Base-by-base conservation (phyloP, 2,888 invertebrate genomes). In the Pteria penguin region DNA sequence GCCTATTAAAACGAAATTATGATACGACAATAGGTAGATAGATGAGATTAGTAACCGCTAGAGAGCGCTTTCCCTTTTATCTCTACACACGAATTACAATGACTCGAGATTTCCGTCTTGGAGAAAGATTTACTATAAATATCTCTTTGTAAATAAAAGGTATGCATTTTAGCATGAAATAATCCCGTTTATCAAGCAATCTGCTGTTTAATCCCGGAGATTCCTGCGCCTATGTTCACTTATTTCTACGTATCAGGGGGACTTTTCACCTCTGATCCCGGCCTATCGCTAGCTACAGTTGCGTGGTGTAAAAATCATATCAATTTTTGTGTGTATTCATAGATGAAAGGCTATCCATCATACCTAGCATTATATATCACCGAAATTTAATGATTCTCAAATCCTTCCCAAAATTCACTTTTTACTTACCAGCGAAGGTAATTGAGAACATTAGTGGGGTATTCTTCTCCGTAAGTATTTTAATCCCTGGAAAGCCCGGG, bases 1-100 rank as follows among this genome's bases (percentile, higher is more conserved):
- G 76, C 76, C 76, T 77, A 77, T 77, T 77, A 77, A 77, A 77
- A 77, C 61, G 57, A 77, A 77, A 77, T 77, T 77, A 77, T 72
- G 69, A 69, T 73, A 77, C 68, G 69, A 73, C 52, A 77, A 72
- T 62, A n/a, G 73, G 72, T 69, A 67, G 69, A 73, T 77, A 73
- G 66, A 72, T 45, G 72, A 72, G 76, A 77, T 77, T 73, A 61
- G 68, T 57, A 26, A 58, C 33, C 62, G 76, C 67, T 77, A 77
- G 72, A 76, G 32, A 63, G 22, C 22, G 63, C 72, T 77, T 69
- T 77, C 69, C 65, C 73, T 73, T 77, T 69, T 70, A 77, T 77
- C 76, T 69, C 54, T 26, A n/a, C 63, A 72, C 76, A 77, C 76
- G 76, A 63, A 77, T 68, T 57, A 70, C 62, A 63, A 63, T 65